Evolutionary conservation across 2,113 vertebrate genomes (phyloP).

Genomic region (Megaceryle torquata): DNA sequence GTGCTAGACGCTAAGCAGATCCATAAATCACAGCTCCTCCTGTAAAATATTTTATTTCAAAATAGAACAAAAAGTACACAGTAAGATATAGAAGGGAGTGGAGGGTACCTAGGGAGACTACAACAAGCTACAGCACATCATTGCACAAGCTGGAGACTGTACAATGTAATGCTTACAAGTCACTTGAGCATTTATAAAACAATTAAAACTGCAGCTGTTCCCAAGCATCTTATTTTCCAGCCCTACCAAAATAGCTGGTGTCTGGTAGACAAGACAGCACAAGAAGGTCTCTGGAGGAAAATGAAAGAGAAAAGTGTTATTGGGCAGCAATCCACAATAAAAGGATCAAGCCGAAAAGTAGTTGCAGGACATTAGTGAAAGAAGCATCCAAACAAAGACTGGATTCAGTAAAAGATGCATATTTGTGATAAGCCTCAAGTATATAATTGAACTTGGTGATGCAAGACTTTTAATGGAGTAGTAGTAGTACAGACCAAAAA

Average conservation of each 20-base stretch:
- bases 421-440: conserved; percentile 3
- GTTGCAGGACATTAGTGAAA: neutral
- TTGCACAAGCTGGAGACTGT: neutral
- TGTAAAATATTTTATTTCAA: neutral
- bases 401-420: neutral
- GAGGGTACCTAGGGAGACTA: neutral
- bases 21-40: neutral
- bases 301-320: neutral
- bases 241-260: neutral
- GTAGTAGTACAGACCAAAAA: neutral
- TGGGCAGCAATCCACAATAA: neutral
- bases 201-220: neutral
- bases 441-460: conserved; percentile 5
- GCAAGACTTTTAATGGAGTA: conserved; percentile 1
- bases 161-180: neutral
- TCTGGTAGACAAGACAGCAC: neutral
- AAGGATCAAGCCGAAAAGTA: neutral
- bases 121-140: neutral
- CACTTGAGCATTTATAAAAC: neutral
- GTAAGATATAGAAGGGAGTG: neutral
- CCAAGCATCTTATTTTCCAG: neutral
- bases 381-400: neutral
- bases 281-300: neutral
- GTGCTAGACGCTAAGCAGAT: neutral
- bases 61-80: neutral